phyloP scores from a whole-genome alignment of 2,797 vertebrate species.

The Scolopax bukidnonensis region DNA sequence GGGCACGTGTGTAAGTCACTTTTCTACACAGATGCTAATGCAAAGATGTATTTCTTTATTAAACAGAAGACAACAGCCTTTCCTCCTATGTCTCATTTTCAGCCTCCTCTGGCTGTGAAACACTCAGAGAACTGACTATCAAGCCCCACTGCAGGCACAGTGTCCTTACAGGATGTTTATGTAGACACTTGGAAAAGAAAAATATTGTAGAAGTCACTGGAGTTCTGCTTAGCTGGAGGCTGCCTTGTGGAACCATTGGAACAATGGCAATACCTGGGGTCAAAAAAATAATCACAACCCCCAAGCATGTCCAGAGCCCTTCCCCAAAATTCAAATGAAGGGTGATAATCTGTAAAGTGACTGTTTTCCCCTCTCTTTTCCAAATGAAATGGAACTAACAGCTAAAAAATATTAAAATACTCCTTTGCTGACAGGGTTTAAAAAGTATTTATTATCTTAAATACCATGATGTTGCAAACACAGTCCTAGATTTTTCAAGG shows the following conservation, averaged over 20 bases:
- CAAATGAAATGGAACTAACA: neutral
- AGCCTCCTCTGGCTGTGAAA: neutral
- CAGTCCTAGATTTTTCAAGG: neutral
- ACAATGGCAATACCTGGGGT: neutral
- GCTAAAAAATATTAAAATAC: neutral
- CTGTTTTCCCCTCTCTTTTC: neutral
- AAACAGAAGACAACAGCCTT: neutral
- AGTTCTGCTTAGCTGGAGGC: neutral
- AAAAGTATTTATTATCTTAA: neutral
- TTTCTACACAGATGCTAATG: neutral
- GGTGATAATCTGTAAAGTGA: neutral
- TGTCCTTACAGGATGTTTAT: neutral
- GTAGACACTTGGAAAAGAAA: neutral
- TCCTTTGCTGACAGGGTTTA: neutral
- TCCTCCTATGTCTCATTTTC: neutral
- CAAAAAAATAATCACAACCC: neutral
- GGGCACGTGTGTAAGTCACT: neutral
- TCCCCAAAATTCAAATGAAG: neutral
- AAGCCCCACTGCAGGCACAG: fast-evolving
- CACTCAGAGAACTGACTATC: neutral
- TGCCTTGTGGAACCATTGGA: neutral
- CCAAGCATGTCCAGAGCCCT: neutral
- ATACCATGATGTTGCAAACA: neutral
- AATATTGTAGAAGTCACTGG: neutral
- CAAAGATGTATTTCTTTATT: neutral